Base-by-base conservation (phyloP, 1,140 invertebrate species). In the Drosophila sturtevanti region DNA sequence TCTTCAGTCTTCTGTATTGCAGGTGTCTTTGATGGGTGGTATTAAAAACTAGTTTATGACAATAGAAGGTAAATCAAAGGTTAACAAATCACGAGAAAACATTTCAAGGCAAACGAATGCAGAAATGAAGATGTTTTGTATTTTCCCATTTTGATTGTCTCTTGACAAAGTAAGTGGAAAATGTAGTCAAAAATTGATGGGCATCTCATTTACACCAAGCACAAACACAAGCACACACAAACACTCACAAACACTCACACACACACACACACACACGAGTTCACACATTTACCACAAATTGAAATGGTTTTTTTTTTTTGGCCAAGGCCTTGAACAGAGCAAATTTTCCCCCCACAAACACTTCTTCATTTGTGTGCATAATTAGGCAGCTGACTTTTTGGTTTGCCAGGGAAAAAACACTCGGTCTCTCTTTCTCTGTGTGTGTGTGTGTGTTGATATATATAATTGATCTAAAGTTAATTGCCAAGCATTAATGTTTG, bases 381-480 rank as follows among this genome's bases (percentile, higher is more conserved):
- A 48, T 48, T 48, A 48, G 41, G 41, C 41, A 48, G 41, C 41
- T 48, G 41, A 48, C 41, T 48, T 48, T 21, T 48, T 18, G 41
- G n/a, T 16, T 3, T 31, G 27, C 27, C 27, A 31, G 6, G 10
- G 24, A n/a, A n/a, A n/a, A n/a, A n/a, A n/a, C n/a, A n/a, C n/a
- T n/a, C n/a, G n/a, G n/a, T n/a, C n/a, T n/a, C 21, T 34, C 27
- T 14, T 9, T 41, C 2, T 14, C 0, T 16, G 4, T 66, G 34
- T 64, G 27, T 60, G 51, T 68, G 54, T 48, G 51, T 54, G 24
- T 68, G 51, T 63, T 35, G 27, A 55, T 70, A 60, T 38, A 44
- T 56, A 34, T 27, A 86, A 89, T 70, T 82, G 84, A 87, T 87
- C 82, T 87, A 87, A 77, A 82, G 82, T 87, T 87, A 87, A 87